phyloP scores from a whole-genome alignment of 2,113 vertebrate genomes.

The Burhinus oedicnemus region DNA sequence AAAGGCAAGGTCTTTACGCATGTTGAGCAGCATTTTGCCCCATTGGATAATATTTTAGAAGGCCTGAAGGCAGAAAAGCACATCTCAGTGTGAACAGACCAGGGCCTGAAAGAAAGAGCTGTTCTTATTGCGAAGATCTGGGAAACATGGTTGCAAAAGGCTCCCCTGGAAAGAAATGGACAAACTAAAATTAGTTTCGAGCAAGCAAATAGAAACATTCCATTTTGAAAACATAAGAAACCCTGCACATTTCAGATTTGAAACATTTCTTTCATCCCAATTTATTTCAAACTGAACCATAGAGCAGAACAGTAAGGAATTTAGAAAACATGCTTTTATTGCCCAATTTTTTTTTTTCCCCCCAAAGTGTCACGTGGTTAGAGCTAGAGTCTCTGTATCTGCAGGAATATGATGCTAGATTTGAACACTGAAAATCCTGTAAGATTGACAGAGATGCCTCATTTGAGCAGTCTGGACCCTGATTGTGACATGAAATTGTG shows the following conservation, averaged over 20 bases:
- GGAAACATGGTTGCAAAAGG: background rate
- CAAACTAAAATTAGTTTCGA: conserved; percentile 1
- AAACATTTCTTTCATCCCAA: background rate
- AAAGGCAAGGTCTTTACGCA: conserved; percentile 2
- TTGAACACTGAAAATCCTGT: background rate
- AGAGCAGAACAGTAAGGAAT: background rate
- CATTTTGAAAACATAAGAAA: background rate
- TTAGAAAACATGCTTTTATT: background rate
- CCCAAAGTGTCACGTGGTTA: background rate
- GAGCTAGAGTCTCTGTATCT: background rate
- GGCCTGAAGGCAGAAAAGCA: conserved; percentile 9
- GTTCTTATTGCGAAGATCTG: background rate
- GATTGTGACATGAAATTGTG: background rate
- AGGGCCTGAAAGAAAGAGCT: background rate
- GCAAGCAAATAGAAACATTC: background rate
- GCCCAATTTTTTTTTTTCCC: background rate
- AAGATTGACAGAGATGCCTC: background rate
- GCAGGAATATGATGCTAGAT: background rate
- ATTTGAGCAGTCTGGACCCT: background rate
- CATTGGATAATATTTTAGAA: background rate
- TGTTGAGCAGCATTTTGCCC: conserved; percentile 7
- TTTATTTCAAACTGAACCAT: background rate
- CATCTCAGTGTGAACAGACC: background rate
- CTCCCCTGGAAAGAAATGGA: background rate
- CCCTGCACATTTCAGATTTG: background rate